Percentiles rank a stretch among this genome's conserved stretches.
Evolutionary conservation across 2,888 invertebrate species (phyloP).

Genomic region (Hydrotaea cyrtoneurina): DNA sequence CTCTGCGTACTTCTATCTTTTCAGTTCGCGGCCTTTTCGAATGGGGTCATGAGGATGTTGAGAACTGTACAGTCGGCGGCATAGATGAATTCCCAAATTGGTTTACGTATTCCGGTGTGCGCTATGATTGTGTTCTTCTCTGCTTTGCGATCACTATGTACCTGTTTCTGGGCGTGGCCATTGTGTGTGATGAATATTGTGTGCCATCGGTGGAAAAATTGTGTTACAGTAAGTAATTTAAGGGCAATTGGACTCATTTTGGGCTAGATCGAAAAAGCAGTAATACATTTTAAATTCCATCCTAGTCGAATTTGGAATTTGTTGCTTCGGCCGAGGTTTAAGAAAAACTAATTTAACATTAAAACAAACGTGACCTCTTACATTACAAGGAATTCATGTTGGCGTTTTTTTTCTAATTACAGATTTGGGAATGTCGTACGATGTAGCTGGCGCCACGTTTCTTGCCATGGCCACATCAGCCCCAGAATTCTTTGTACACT

Average conservation of each 20-base stretch:
- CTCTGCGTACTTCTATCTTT: neutral
- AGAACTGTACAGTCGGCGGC: conserved; percentile 45
- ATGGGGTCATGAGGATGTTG: neutral
- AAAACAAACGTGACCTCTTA: too few relatives aligned
- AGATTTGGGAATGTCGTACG: conserved; percentile 90
- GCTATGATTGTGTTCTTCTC: conserved; percentile 52
- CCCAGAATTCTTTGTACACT: conserved; percentile 93
- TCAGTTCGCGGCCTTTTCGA: conserved; percentile 5
- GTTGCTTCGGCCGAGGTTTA: too few relatives aligned
- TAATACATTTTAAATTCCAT: too few relatives aligned
- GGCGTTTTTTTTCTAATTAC: conserved; percentile 65
- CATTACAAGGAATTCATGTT: too few relatives aligned
- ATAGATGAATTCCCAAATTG: conserved; percentile 54
- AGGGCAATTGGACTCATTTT: neutral
- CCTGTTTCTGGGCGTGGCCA: conserved; percentile 91
- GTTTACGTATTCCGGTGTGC: conserved; percentile 42
- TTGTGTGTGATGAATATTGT: conserved; percentile 96
- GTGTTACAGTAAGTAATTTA: conserved; percentile 87
- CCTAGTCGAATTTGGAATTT: too few relatives aligned
- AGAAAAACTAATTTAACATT: too few relatives aligned
- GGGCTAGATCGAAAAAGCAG: too few relatives aligned
- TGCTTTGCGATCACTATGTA: conserved; percentile 84
- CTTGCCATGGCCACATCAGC: conserved; percentile 97
- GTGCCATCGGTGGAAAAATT: conserved; percentile 94
- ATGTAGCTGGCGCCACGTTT: conserved; percentile 95